Percentiles rank a stretch among this genome's conserved stretches.
Evolutionary conservation across 2,113 vertebrate genomes (phyloP).

Genomic region (Chunga burmeisteri): DNA sequence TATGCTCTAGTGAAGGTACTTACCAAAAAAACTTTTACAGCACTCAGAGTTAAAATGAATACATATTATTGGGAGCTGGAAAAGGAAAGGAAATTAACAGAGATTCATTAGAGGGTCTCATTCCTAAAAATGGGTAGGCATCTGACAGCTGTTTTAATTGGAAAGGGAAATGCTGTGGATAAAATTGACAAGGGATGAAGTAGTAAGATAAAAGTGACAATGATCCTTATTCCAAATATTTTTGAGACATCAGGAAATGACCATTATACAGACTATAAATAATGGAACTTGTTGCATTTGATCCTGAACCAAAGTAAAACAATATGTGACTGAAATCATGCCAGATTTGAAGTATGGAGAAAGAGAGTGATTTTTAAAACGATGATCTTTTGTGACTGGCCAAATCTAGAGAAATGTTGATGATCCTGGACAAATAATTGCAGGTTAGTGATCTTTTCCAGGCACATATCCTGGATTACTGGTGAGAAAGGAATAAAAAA

Average conservation of each 20-base stretch:
- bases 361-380: slow-evolving; percentile 8
- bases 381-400: slow-evolving; percentile 22
- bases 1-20: slow-evolving; percentile 77
- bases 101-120: slow-evolving; percentile 75
- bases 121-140: slow-evolving; percentile 59
- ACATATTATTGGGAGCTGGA: slow-evolving; percentile 85
- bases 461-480: neutral
- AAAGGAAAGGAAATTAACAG: slow-evolving; percentile 83
- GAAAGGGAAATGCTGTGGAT: slow-evolving; percentile 59
- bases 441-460: slow-evolving; percentile 12
- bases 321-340: neutral
- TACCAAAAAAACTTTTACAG: slow-evolving; percentile 81
- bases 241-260: neutral
- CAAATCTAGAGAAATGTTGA: slow-evolving; percentile 32
- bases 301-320: slow-evolving; percentile 27
- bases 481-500: neutral
- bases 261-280: neutral
- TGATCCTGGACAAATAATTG: slow-evolving; percentile 30
- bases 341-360: neutral
- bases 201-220: slow-evolving; percentile 23
- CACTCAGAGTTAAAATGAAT: slow-evolving; percentile 86
- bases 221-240: slow-evolving; percentile 22
- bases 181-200: slow-evolving; percentile 47
- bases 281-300: slow-evolving; percentile 8
- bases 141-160: slow-evolving; percentile 64